Evolutionary conservation across 2,113 vertebrate genomes (phyloP).

Genomic region (Antigone vipio): DNA sequence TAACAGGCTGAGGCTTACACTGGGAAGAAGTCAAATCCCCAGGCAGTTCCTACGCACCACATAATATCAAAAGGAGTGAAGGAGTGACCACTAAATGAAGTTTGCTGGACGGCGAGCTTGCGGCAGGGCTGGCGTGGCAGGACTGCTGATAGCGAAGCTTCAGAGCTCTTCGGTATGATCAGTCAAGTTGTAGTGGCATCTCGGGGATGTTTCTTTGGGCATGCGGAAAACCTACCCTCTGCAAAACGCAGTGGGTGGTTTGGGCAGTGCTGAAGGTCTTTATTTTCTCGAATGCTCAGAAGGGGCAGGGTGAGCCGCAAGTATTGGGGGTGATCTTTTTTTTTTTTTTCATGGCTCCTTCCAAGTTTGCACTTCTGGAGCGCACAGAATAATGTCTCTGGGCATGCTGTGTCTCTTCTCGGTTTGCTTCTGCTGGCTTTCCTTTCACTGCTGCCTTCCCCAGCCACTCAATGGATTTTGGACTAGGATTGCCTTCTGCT

Average conservation of each 20-base stretch:
- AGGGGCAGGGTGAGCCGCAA: neutral
- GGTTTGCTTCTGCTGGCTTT: neutral
- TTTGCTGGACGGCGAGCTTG: neutral
- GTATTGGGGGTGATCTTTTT: neutral
- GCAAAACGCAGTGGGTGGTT: neutral
- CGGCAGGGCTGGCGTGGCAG: neutral
- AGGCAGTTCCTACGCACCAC: neutral
- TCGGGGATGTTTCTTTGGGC: neutral
- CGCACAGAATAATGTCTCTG: neutral
- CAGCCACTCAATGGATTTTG: rapidly evolving
- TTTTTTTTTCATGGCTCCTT: neutral
- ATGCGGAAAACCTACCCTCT: neutral
- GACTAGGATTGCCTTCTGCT: neutral
- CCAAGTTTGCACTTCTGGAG: neutral
- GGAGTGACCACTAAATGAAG: neutral
- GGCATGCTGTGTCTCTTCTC: neutral
- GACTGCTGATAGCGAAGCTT: neutral
- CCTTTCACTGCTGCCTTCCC: neutral
- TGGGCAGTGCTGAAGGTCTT: neutral
- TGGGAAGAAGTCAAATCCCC: neutral
- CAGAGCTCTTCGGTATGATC: neutral
- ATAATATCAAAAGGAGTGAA: neutral
- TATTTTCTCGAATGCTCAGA: neutral
- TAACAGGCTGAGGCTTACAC: neutral
- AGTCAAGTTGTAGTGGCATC: neutral